A percentile compares a stretch with the other conserved stretches of the same genome.
These are phyloP conservation scores for Novumbra hubbsi DNA, from an alignment of 2,797 vertebrate species.

Conservation along the genomic window DNA sequence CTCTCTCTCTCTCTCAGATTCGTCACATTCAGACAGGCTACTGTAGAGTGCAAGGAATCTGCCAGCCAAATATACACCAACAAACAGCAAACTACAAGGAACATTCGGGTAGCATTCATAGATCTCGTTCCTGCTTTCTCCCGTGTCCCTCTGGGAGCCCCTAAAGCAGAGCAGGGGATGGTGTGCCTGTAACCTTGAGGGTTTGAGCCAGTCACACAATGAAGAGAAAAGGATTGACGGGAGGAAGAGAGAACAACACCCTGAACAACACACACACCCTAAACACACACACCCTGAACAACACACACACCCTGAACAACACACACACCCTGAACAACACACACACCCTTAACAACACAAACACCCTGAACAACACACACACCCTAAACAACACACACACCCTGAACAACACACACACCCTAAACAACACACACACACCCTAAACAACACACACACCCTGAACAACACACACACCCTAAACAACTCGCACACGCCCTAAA, in stretches of 20 bases:
- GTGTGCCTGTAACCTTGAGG: slow-evolving; percentile 54
- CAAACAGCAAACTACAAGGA: neutral
- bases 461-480: too few species aligned
- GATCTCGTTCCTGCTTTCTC: slow-evolving; percentile 15
- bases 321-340: too few species aligned
- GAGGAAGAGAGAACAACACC: slow-evolving; percentile 29
- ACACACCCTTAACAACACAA: too few species aligned
- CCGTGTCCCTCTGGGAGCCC: slow-evolving; percentile 27
- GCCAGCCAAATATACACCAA: slow-evolving; percentile 15
- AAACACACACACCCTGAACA: too few species aligned
- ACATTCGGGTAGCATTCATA: neutral
- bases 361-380: too few species aligned
- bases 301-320: too few species aligned
- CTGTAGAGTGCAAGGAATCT: slow-evolving; percentile 26
- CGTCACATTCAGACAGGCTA: slow-evolving; percentile 20
- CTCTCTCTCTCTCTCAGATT: slow-evolving; percentile 43
- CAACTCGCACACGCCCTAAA: neutral
- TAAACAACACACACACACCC: neutral
- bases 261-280: too few species aligned
- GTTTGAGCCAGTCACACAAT: slow-evolving; percentile 50
- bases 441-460: slow-evolving; percentile 8
- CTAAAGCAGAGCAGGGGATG: slow-evolving; percentile 22
- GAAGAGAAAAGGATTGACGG: slow-evolving; percentile 27
- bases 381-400: neutral
- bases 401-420: too few species aligned